These are phyloP conservation scores for Lysiphlebus fabarum DNA, from an alignment of 1,140 invertebrate genomes.

Conservation along the genomic window DNA sequence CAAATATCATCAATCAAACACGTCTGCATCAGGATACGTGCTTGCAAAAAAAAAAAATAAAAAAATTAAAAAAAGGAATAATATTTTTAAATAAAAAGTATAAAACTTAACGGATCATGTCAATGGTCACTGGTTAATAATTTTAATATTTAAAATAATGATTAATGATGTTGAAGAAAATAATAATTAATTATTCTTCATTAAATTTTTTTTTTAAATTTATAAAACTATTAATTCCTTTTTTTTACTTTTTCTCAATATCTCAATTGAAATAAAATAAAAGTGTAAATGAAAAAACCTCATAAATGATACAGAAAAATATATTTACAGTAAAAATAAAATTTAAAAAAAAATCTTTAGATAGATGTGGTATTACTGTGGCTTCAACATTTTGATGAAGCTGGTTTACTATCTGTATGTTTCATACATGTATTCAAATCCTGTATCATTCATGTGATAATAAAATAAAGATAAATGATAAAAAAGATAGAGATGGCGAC, in stretches of 20 bases:
- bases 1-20: slow-evolving; percentile 26
- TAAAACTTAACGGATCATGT: neutral
- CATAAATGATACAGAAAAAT: neutral
- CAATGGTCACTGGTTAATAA: slow-evolving; percentile 11
- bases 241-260: too few species aligned
- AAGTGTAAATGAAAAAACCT: slow-evolving; percentile 1
- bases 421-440: slow-evolving; percentile 26
- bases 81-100: neutral
- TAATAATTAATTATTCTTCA: too few species aligned
- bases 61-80: slow-evolving; percentile 2
- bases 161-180: slow-evolving; percentile 12
- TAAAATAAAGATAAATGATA: neutral
- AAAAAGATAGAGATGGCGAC: neutral
- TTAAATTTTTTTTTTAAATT: too few species aligned
- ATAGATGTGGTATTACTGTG: neutral
- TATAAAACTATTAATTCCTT: too few species aligned
- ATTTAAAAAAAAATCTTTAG: neutral
- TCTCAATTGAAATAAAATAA: neutral
- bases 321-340: neutral
- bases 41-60: neutral
- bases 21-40: slow-evolving; percentile 7
- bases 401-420: slow-evolving; percentile 12
- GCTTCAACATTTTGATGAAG: slow-evolving; percentile 20
- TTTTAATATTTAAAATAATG: slow-evolving; percentile 17
- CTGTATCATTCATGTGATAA: slow-evolving; percentile 22